A percentile compares a stretch with the other conserved stretches of the same genome.
These are phyloP conservation scores for Macrochelys suwanniensis DNA, from an alignment of 2,797 vertebrate genomes.

Conservation along the genomic window DNA sequence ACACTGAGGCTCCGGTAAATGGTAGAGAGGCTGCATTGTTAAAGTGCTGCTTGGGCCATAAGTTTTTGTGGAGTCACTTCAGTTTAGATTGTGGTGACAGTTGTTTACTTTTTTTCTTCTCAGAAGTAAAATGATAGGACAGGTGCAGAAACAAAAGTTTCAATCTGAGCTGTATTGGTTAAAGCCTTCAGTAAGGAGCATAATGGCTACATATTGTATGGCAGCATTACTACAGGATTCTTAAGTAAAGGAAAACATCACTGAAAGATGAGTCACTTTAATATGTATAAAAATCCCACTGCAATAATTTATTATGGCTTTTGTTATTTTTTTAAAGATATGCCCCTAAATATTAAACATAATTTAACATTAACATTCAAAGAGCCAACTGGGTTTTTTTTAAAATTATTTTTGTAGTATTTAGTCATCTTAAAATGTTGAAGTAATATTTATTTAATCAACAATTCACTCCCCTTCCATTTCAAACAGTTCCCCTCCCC, in stretches of 20 bases:
- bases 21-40: accelerated
- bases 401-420: not conserved
- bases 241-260: not conserved
- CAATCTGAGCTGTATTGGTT: not conserved
- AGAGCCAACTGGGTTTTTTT: not conserved
- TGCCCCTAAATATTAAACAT: not conserved
- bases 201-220: not conserved
- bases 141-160: not conserved
- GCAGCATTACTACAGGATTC: not conserved
- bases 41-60: not conserved
- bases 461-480: accelerated
- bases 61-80: not conserved
- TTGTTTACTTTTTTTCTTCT: not conserved
- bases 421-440: not conserved
- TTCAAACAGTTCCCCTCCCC: accelerated
- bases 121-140: not conserved
- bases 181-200: not conserved
- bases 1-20: not conserved
- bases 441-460: not conserved
- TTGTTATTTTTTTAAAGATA: not conserved
- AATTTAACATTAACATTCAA: not conserved
- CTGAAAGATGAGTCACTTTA: not conserved
- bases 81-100: not conserved
- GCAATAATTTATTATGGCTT: not conserved
- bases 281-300: not conserved